Conservation (phyloP, 2,113 vertebrate species). For the Dicentrarchus labrax region DNA sequence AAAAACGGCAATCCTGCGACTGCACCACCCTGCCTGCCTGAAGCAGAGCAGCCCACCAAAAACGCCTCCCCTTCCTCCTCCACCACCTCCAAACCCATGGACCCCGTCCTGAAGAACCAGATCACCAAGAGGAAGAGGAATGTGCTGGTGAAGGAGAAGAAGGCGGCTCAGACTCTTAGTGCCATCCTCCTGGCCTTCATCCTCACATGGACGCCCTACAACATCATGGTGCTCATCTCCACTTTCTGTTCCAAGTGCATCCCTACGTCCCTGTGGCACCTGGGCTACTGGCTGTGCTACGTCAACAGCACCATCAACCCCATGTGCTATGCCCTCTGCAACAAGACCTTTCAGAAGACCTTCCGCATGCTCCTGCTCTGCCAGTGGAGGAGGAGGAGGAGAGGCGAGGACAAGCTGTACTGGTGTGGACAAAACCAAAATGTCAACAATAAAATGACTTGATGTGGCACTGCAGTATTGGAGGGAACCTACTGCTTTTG, state of each 20-base stretch:
- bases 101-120: conserved; percentile 91
- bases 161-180: conserved; percentile 97
- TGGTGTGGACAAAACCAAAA: conserved; percentile 91
- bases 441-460: conserved; percentile 77
- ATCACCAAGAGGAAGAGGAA: conserved; percentile 97
- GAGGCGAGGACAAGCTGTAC: conserved; percentile 89
- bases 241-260: conserved; percentile 96
- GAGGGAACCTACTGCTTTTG: background rate
- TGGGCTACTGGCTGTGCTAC: conserved; percentile 99
- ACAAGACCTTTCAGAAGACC: conserved; percentile 99
- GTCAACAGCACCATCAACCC: conserved; percentile 99
- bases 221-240: conserved; percentile 99
- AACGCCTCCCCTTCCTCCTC: conserved; percentile 84
- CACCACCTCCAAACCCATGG: conserved; percentile 88
- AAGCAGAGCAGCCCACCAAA: conserved; percentile 81
- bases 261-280: conserved; percentile 93
- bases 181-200: conserved; percentile 98
- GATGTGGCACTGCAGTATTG: background rate
- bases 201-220: conserved; percentile 98
- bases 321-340: conserved; percentile 99
- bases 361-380: conserved; percentile 97
- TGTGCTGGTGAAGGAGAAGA: conserved; percentile 97
- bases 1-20: conserved; percentile 85
- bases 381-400: conserved; percentile 91
- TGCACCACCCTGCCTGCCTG: conserved; percentile 84